These are phyloP conservation scores for Bryconaethiops microstoma DNA, from an alignment of 2,797 vertebrate genomes.

Conservation along the genomic window DNA sequence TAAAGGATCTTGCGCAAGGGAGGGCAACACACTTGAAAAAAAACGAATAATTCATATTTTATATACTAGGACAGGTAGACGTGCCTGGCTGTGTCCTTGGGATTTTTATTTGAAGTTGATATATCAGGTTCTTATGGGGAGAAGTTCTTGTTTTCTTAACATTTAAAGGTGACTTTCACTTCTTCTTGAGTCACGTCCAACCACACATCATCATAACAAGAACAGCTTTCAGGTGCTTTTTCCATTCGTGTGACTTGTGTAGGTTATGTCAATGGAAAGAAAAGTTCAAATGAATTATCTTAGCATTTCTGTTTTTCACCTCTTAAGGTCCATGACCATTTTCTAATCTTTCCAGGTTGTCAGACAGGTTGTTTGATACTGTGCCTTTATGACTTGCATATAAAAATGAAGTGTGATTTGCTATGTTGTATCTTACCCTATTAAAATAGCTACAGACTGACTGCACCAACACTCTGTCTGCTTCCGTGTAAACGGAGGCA, in stretches of 20 bases:
- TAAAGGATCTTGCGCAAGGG: conserved; percentile 3
- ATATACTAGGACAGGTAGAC: not conserved
- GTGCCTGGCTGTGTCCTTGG: not conserved
- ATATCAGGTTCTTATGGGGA: not conserved
- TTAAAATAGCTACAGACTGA: too few relatives aligned
- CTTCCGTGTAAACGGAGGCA: too few relatives aligned
- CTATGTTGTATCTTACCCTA: not conserved
- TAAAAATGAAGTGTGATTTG: not conserved
- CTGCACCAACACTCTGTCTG: too few relatives aligned
- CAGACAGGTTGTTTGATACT: not conserved
- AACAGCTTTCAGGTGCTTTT: conserved; percentile 2
- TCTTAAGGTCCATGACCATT: not conserved
- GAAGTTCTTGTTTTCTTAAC: not conserved
- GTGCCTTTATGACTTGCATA: not conserved
- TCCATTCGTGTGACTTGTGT: not conserved
- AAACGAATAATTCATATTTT: not conserved
- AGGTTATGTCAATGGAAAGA: not conserved
- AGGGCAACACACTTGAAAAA: not conserved
- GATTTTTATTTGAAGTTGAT: not conserved
- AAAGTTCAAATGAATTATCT: too few relatives aligned
- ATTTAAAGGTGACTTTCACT: not conserved
- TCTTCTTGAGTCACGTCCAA: not conserved
- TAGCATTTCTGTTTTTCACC: not conserved
- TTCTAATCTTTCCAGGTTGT: not conserved
- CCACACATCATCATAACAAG: not conserved